These are phyloP conservation scores for Crotalus helleri DNA, from an alignment of 2,113 vertebrate species.

Conservation along the genomic window DNA sequence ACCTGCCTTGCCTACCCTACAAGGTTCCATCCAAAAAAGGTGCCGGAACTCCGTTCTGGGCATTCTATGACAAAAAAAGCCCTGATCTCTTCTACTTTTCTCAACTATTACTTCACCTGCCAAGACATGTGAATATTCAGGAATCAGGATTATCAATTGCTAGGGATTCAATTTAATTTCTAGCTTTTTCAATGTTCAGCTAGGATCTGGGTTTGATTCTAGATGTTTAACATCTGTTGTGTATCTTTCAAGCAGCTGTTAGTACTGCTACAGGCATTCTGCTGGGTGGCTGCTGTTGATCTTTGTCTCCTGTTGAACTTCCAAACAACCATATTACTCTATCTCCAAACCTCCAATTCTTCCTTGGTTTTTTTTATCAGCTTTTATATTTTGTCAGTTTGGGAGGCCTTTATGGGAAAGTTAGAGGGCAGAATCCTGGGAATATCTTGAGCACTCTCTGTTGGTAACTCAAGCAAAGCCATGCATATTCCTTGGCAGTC, in stretches of 20 bases:
- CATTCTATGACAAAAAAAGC: no score
- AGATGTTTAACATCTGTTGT: background rate
- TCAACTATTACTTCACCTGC: background rate
- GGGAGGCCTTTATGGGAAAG: background rate
- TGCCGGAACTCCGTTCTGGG: no score
- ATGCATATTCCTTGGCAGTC: background rate
- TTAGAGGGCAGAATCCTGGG: background rate
- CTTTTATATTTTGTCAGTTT: background rate
- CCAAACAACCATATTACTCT: background rate
- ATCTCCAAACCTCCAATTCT: background rate
- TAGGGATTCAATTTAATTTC: background rate
- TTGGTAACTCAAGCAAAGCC: background rate
- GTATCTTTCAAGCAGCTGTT: background rate
- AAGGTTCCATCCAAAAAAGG: no score
- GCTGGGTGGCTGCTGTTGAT: background rate
- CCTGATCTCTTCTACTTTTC: background rate
- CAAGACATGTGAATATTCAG: background rate
- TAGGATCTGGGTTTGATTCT: background rate
- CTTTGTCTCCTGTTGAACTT: background rate
- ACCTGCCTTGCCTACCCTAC: no score
- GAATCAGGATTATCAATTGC: background rate
- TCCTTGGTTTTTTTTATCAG: background rate
- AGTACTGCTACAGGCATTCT: background rate
- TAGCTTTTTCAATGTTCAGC: background rate
- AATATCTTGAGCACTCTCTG: background rate